These are phyloP conservation scores for Crioceris asparagi DNA, from an alignment of 2,888 invertebrate species.

Conservation along the genomic window DNA sequence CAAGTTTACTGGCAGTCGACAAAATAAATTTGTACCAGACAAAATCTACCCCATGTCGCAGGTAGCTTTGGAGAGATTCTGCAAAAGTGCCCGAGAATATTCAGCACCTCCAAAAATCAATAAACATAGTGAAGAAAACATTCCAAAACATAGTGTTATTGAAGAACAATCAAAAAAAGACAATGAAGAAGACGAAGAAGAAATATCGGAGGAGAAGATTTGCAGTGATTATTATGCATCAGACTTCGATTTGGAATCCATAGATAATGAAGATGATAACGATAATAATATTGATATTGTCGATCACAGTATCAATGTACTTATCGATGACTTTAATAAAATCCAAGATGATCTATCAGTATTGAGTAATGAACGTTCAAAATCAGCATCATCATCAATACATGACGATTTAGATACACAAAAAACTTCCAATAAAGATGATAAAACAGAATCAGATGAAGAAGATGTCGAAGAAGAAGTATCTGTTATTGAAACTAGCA, in stretches of 20 bases:
- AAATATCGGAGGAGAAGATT: slow-evolving; percentile 1
- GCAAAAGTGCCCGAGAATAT: slow-evolving; percentile 27
- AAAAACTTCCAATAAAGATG: slow-evolving; percentile 4
- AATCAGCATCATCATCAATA: too few species aligned
- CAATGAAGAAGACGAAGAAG: slow-evolving; percentile 8
- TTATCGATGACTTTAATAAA: slow-evolving; percentile 27
- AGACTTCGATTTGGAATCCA: slow-evolving; percentile 23
- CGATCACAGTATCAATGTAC: slow-evolving; percentile 18
- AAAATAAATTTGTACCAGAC: slow-evolving; percentile 35
- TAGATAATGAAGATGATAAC: slow-evolving; percentile 16
- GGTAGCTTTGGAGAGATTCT: slow-evolving; percentile 35
- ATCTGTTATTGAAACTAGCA: slow-evolving; percentile 15
- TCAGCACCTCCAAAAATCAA: slow-evolving; percentile 6
- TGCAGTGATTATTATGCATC: slow-evolving; percentile 19
- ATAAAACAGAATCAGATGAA: slow-evolving; percentile 10
- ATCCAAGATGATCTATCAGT: slow-evolving; percentile 26
- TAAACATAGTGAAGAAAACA: slow-evolving; percentile 10
- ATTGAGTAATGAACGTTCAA: slow-evolving; percentile 16
- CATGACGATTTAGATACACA: slow-evolving; percentile 5
- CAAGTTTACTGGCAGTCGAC: slow-evolving; percentile 36
- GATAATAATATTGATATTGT: slow-evolving; percentile 17
- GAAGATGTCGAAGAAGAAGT: slow-evolving; percentile 4
- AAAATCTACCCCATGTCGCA: slow-evolving; percentile 37
- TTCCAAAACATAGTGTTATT: slow-evolving; percentile 9
- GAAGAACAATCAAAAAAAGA: slow-evolving; percentile 2